Evolutionary conservation across 2,113 vertebrate genomes (phyloP).

Genomic region (Paracanthobrama guichenoti): DNA sequence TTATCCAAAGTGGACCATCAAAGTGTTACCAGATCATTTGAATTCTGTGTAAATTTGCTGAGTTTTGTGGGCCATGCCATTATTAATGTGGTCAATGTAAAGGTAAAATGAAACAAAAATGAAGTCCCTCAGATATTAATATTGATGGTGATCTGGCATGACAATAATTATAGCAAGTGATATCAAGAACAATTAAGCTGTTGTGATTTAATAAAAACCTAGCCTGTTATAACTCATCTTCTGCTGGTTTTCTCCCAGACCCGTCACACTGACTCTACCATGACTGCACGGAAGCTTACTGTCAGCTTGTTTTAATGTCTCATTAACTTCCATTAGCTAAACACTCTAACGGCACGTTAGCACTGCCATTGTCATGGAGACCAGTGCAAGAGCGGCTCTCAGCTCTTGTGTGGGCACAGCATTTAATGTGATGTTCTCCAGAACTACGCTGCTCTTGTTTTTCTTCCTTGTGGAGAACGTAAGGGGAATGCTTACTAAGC

Average conservation of each 20-base stretch:
- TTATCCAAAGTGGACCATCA: no score
- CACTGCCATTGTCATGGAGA: slow-evolving; percentile 49
- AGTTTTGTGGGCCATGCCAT: not conserved
- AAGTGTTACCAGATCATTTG: not conserved
- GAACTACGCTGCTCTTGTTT: slow-evolving; percentile 29
- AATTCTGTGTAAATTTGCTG: not conserved
- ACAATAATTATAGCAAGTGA: not conserved
- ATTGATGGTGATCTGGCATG: not conserved
- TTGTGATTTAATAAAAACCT: slow-evolving; percentile 28
- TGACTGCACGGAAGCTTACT: slow-evolving; percentile 37
- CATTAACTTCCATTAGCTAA: slow-evolving; percentile 56
- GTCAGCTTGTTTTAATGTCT: slow-evolving; percentile 50
- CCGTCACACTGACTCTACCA: not conserved
- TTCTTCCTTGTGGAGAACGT: slow-evolving; percentile 17
- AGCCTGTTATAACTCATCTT: slow-evolving; percentile 2
- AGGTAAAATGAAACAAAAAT: no score
- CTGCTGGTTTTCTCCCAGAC: slow-evolving; percentile 7
- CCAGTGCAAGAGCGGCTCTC: slow-evolving; percentile 25
- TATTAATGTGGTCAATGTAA: not conserved
- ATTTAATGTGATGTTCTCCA: slow-evolving; percentile 31
- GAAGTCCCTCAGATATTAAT: not conserved
- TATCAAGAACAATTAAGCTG: slow-evolving; percentile 7
- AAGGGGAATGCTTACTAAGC: slow-evolving; percentile 19
- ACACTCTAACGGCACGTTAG: slow-evolving; percentile 41
- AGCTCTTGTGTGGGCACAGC: slow-evolving; percentile 27